Base-by-base conservation (phyloP, 2,797 vertebrate genomes). In the Lutjanus argentimaculatus region DNA sequence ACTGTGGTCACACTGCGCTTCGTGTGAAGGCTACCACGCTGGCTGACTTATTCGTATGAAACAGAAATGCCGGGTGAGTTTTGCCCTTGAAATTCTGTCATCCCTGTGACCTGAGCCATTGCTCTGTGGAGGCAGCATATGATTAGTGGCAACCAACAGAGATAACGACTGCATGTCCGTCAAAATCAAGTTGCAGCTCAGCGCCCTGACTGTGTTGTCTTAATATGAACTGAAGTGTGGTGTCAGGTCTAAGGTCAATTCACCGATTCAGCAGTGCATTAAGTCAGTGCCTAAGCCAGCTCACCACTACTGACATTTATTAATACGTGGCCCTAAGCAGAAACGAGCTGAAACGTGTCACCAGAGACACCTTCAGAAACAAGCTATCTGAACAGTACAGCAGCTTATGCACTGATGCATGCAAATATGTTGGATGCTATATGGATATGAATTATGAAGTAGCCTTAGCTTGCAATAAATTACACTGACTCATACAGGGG, bases 121-220 rank as follows among this genome's bases (percentile, higher is more conserved):
- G 67, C 82, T 92, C 80, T 73, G 22, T 43, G 62, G 70, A 89
- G 80, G 86, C 83, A 84, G 85, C 83, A 80, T 83, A 83, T 87
- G 88, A 94, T 90, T 89, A 88, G 92, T 89, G 89, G 85, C 74
- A 74, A 89, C 91, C 83, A 84, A 68, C 85, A 82, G 88, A 78
- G 92, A 93, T 94, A 95, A 95, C 78, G 82, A 93, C 93, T 70
- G 82, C 79, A 75, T 87, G 94, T 95, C 94, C 86, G 85, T 95
- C 93, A 93, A 89, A 92, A 92, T 93, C 92, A 92, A 91, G 90
- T 85, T 72, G 90, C 90, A 85, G 88, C 88, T 89, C 90, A 77
- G 82, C 58, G 73, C 76, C 89, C 76, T 72, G 83, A 61, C 83
- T 21, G 49, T 70, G 79, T 88, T 82, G 89, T 91, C 91, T 94